These are phyloP conservation scores for Cosmia trapezina DNA, from an alignment of 2,888 invertebrate genomes.

Conservation along the genomic window DNA sequence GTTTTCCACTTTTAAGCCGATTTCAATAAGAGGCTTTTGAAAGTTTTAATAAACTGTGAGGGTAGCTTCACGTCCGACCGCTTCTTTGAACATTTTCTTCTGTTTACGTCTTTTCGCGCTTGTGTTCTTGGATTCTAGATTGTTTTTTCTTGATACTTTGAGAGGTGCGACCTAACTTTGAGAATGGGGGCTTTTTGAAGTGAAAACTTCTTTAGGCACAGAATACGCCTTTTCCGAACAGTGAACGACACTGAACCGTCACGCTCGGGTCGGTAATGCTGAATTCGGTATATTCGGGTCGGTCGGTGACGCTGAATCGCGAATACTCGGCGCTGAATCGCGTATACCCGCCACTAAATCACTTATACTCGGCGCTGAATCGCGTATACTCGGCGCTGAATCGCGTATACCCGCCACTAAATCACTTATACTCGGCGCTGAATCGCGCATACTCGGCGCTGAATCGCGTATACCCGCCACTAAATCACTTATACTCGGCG, in stretches of 20 bases:
- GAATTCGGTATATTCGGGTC: neutral
- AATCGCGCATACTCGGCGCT: neutral
- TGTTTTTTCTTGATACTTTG: neutral
- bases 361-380: too few relatives aligned
- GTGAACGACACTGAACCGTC: neutral
- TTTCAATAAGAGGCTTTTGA: slow-evolving; percentile 70
- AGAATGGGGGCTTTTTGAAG: neutral
- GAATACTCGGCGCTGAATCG: too few relatives aligned
- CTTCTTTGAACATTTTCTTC: slow-evolving; percentile 51
- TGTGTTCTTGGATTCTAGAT: slow-evolving; percentile 20
- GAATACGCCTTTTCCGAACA: neutral
- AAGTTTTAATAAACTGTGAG: slow-evolving; percentile 71
- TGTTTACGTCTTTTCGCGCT: slow-evolving; percentile 23
- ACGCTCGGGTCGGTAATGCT: neutral
- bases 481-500: too few relatives aligned
- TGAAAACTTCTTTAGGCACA: neutral
- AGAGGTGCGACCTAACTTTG: too few relatives aligned
- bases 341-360: too few relatives aligned
- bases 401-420: too few relatives aligned
- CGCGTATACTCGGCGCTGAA: too few relatives aligned
- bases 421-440: too few relatives aligned
- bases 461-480: neutral
- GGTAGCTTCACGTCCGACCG: slow-evolving; percentile 48
- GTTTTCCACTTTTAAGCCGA: slow-evolving; percentile 68
- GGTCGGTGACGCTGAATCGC: neutral